Evolutionary conservation across 2,113 vertebrate genomes (phyloP), one percentile per base, ranked within the genome.

Genomic region (Pao palembangensis): DNA sequence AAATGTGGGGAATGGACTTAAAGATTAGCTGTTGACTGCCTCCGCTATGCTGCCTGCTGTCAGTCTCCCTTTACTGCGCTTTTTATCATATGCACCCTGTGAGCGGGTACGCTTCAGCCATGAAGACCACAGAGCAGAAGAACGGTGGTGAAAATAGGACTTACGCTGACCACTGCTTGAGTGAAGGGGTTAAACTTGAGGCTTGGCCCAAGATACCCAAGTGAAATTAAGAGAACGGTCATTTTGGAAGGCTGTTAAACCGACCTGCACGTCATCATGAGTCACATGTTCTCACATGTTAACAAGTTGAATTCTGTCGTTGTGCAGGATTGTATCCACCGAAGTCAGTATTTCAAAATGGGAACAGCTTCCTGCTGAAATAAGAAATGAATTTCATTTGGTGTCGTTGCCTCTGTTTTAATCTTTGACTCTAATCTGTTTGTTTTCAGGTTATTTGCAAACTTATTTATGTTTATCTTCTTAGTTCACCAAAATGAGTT

Each of bases 11-110:
- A 85, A 74, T 60, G 55, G 76, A 82, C 72, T 75, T 79, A 83
- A 69, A 85, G 85, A 87, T 89, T 83, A 88, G 84, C 79, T 64
- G 62, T 83, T 78, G 15, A 23, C 73, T 71, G 80, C 64, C 64
- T 78, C 63, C 49, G 64, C 76, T 34, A 18, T 20, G 52, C 64
- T 11, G 41, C 15, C 3, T 59, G 78, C 79, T 79, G 78, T 79
- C 85, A 81, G 71, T 78, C 78, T 71, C 64, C 55, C 71, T 84
- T 76, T 44, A 55, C 74, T 61, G 56, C 68, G 71, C 80, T 80
- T 72, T 79, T 83, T 77, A 71, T 85, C 80, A 71, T 31, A 38
- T 52, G 57, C 44, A 60, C 69, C 66, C 61, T 44, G 63, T 38
- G 51, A 56, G 71, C 62, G 20, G 67, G 64, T 58, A 21, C 58